These are phyloP conservation scores for Zenarchopterus dispar DNA, from an alignment of 2,797 vertebrate species.

Conservation along the genomic window DNA sequence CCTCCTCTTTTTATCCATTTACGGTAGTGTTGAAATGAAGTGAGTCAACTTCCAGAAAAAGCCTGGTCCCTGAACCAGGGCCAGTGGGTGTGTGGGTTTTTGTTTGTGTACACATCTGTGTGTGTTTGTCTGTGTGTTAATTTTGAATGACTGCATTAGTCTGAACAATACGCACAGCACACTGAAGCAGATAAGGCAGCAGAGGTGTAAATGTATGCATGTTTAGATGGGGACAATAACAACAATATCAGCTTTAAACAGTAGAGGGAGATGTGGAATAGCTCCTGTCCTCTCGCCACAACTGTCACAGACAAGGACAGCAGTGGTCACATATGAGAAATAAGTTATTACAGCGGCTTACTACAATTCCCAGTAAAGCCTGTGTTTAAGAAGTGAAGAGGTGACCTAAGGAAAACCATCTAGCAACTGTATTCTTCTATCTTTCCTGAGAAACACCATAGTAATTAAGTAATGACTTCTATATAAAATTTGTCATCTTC, in stretches of 20 bases:
- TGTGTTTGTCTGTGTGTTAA: constrained; percentile 10
- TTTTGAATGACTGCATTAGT: constrained; percentile 41
- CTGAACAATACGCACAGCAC: constrained; percentile 43
- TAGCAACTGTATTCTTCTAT: constrained; percentile 2
- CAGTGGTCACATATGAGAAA: constrained; percentile 11
- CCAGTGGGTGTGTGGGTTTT: constrained; percentile 27
- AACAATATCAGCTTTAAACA: constrained; percentile 39
- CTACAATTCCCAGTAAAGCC: constrained; percentile 9
- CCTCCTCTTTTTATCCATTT: constrained; percentile 69
- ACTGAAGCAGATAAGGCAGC: constrained; percentile 28
- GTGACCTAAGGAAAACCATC: constrained; percentile 15
- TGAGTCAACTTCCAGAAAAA: constrained; percentile 79
- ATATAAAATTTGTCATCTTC: neutral
- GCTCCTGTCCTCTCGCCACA: constrained; percentile 46
- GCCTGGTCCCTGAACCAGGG: constrained; percentile 39
- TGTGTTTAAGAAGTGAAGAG: constrained; percentile 22
- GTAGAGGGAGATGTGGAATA: constrained; percentile 67
- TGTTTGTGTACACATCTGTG: constrained; percentile 4
- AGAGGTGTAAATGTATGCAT: constrained; percentile 19
- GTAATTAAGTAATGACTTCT: neutral
- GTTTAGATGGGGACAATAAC: constrained; percentile 11
- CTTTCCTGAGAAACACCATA: neutral
- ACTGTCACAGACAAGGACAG: constrained; percentile 67
- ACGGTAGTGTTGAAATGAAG: constrained; percentile 65
- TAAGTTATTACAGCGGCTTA: constrained; percentile 35